Evolutionary conservation across 2,888 invertebrate species (phyloP).

Genomic region (Aspidiotus destructor): DNA sequence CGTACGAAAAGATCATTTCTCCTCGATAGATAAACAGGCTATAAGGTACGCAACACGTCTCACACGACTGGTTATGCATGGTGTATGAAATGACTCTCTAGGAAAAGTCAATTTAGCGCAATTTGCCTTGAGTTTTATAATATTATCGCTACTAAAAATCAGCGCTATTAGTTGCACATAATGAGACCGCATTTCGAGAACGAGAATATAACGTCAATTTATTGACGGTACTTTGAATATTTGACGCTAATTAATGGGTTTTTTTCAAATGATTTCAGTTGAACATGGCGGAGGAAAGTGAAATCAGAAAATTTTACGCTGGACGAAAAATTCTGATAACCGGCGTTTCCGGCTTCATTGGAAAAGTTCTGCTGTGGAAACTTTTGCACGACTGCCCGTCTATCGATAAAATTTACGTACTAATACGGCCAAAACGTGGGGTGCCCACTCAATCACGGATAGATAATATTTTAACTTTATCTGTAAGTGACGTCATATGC

Average conservation of each 20-base stretch:
- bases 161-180: too few relatives aligned
- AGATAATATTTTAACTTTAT: slow-evolving; percentile 60
- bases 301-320: slow-evolving; percentile 18
- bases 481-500: slow-evolving; percentile 48
- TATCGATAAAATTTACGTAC: slow-evolving; percentile 22
- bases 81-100: too few relatives aligned
- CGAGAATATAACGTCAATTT: too few relatives aligned
- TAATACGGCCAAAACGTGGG: slow-evolving; percentile 41
- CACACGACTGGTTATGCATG: too few relatives aligned
- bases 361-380: slow-evolving; percentile 29
- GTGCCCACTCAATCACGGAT: slow-evolving; percentile 54
- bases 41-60: too few relatives aligned
- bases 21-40: too few relatives aligned
- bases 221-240: too few relatives aligned
- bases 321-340: slow-evolving; percentile 20
- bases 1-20: too few relatives aligned
- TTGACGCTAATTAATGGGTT: not conserved
- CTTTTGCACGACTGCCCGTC: slow-evolving; percentile 17
- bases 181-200: too few relatives aligned
- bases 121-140: too few relatives aligned
- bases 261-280: not conserved
- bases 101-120: too few relatives aligned
- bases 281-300: slow-evolving; percentile 14
- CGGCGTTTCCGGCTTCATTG: slow-evolving; percentile 25
- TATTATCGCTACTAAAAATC: too few relatives aligned